Evolutionary conservation across 2,797 vertebrate genomes (phyloP).

Genomic region (Martes flavigula): DNA sequence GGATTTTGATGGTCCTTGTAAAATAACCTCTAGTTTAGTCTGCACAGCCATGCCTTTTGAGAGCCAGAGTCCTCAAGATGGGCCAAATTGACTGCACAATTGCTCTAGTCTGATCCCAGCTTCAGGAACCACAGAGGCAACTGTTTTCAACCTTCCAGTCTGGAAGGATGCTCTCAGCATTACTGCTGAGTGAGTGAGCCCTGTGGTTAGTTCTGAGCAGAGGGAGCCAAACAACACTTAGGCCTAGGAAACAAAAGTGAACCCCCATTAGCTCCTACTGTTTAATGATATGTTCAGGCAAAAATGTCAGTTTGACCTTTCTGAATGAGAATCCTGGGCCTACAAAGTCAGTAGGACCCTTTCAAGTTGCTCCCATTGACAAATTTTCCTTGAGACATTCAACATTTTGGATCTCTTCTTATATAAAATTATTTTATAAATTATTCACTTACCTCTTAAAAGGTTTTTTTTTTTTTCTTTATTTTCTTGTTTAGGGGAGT

Average conservation of each 20-base stretch:
- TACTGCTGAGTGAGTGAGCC: not conserved
- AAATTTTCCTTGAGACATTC: not conserved
- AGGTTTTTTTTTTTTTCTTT: not conserved
- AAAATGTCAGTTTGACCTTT: not conserved
- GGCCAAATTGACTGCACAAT: constrained; percentile 59
- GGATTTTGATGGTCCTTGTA: constrained; percentile 71
- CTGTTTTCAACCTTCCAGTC: not conserved
- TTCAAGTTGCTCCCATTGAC: not conserved
- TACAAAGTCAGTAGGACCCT: not conserved
- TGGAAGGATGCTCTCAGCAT: not conserved
- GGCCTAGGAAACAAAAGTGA: constrained; percentile 38
- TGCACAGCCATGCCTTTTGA: constrained; percentile 44
- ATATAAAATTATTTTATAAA: not conserved
- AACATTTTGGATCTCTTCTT: not conserved
- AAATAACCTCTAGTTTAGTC: constrained; percentile 77
- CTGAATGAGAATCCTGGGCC: not conserved
- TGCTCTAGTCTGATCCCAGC: constrained; percentile 28
- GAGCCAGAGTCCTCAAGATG: constrained; percentile 47
- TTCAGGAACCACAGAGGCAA: constrained; percentile 13
- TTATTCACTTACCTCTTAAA: constrained; percentile 19
- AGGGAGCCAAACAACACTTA: not conserved
- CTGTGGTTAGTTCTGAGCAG: not conserved
- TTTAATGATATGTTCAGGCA: not conserved
- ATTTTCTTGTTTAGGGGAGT: not conserved
- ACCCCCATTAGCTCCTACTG: not conserved